Evolutionary conservation across 2,797 vertebrate genomes (phyloP), one percentile per base, ranked within the genome.

Genomic region (Benthosema pterotum): DNA sequence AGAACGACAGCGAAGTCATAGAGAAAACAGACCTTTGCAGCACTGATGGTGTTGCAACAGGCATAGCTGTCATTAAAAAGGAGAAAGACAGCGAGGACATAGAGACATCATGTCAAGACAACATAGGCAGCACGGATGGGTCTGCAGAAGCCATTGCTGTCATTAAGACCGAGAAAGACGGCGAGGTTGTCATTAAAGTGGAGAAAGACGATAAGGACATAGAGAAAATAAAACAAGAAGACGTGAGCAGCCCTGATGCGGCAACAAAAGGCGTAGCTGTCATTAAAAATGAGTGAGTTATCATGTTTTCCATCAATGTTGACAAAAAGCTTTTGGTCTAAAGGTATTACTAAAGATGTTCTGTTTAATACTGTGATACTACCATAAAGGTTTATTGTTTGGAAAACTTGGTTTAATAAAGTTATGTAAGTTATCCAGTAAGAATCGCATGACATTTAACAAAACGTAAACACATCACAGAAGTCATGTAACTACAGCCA

Each of bases 231-330:
- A 28, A 12, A 4, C 81, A 78, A 16, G 80, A 56, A 51, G 57
- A 52, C 8, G 32, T 38, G 1, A 38, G 32, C 32, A 38, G 8
- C 2, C 6, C 28, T 32, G 32, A 38, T 11, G 32, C 5, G 28
- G 28, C 11, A 9, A 71, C 79, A 3, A 91, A 89, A 71, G 92
- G 93, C 13, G 78, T 82, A 69, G 90, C 92, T 28, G 71, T 85
- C 0, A 84, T 94, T 53, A 93, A 91, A 89, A 16, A 67, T 38
- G 79, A 91, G 93, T 94, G 71, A 89, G 91, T 79, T 79, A 28
- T 38, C 2, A 9, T 32, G 28, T 7, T 32, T 32, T 32, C 28
- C 7, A 7, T 32, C 28, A 32, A 5, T 32, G 28, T 32, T 32
- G 28, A 32, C 28, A 32, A 32, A 32, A 32, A 32, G 22, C 22